Percentiles rank a stretch among this genome's conserved stretches.
phyloP scores from a whole-genome alignment of 2,888 invertebrate species.

The Dryadula phaetusa region DNA sequence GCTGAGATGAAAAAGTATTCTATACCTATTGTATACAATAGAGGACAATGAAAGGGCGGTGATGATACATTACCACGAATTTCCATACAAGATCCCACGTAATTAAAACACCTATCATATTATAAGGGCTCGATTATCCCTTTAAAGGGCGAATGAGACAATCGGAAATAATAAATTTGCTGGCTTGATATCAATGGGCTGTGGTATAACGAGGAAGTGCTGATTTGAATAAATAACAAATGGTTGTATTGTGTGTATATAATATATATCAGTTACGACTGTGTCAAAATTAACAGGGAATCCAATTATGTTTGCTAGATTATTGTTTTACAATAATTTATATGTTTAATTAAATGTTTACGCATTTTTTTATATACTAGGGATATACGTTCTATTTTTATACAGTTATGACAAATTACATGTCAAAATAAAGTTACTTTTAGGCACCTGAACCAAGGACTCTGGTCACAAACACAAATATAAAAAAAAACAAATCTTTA shows the following conservation, averaged over 20 bases:
- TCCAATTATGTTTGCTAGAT: background rate
- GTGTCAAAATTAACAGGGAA: background rate
- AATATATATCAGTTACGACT: constrained; percentile 4
- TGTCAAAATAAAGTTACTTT: too few relatives aligned
- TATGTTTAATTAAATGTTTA: too few relatives aligned
- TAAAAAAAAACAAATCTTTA: too few relatives aligned
- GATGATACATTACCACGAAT: constrained; percentile 39
- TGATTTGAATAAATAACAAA: constrained; percentile 26
- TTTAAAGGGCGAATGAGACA: constrained; percentile 32
- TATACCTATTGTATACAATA: constrained; percentile 43
- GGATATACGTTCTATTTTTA: too few relatives aligned
- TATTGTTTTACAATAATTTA: too few relatives aligned
- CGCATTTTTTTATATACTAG: too few relatives aligned
- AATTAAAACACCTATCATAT: constrained; percentile 39
- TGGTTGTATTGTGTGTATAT: constrained; percentile 16
- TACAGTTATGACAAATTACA: too few relatives aligned
- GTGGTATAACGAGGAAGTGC: constrained; percentile 12
- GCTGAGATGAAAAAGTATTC: background rate
- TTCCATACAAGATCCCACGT: constrained; percentile 38
- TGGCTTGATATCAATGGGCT: constrained; percentile 14
- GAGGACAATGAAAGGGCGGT: constrained; percentile 44
- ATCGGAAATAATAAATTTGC: constrained; percentile 29
- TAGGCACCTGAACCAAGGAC: too few relatives aligned
- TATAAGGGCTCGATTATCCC: constrained; percentile 37
- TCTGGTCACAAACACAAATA: too few relatives aligned